Evolutionary conservation across 2,797 vertebrate species (phyloP), one percentile per base, ranked within the genome.

Genomic region (Chrosomus eos): DNA sequence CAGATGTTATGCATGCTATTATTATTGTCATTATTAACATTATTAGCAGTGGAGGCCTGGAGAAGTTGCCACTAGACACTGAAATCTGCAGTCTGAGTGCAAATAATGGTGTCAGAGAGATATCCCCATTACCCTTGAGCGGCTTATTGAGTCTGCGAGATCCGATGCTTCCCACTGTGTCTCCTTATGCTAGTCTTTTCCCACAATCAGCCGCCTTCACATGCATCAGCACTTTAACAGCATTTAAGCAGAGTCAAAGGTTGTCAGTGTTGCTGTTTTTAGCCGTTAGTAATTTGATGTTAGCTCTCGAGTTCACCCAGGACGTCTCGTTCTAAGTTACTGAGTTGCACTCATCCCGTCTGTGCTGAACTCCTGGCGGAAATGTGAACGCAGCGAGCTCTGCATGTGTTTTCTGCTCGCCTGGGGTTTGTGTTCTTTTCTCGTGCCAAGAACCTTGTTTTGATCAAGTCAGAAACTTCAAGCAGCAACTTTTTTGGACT

Each of bases 181-280:
- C 55, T 86, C 85, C 80, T 64, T 77, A 72, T 86, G 85, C 58
- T 68, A 28, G n/a, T 82, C 23, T 71, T 60, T 78, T 77, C 55
- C 75, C 7, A n/a, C 58, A 77, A 86, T 77, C 73, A 86, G 31
- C 53, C 13, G 21, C 23, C 18, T 82, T 86, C 66, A 78, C 21
- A 78, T 53, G 53, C 67, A 70, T 60, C 51, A 48, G 38, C 66
- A 43, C 64, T 77, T 77, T 36, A 86, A 81, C 67, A 16, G 67
- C 48, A 23, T 85, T 85, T 86, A 71, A 86, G 64, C 74, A 36
- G n/a, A 64, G 73, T 86, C 80, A 53, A 86, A 78, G 66, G 40
- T 86, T 77, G 43, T 58, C 13, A 10, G 13, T 58, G 71, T 67
- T 45, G 26, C 84, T 66, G 72, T 81, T 87, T 85, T 86, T 58